Evolutionary conservation across 2,113 vertebrate genomes (phyloP), one percentile per base, ranked within the genome.

Genomic region (Rhizomys pruinosus): DNA sequence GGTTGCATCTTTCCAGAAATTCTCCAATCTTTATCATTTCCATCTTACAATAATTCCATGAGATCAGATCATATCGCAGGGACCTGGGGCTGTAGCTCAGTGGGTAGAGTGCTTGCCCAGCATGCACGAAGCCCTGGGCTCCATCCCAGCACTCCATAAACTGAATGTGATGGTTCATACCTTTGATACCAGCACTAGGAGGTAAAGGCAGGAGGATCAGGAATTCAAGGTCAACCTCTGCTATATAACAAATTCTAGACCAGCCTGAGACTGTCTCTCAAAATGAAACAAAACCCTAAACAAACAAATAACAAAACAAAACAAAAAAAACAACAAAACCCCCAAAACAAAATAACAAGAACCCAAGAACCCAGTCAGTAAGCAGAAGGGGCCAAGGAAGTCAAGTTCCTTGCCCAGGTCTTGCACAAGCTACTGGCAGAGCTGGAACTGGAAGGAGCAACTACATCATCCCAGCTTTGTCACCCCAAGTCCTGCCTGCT

Each of bases 401-500:
- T 55, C 59, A 32, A 25, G 16, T 27, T 66, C 29, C 39, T 6
- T n/a, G 42, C 27, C 57, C 57, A 3, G 64, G n/a, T 47, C 59
- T 1, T 44, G 85, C 37, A 12, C 22, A 19, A 37, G 44, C 57
- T 5, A 23, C 34, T 16, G n/a, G n/a, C n/a, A n/a, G n/a, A n/a
- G n/a, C n/a, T n/a, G n/a, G n/a, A n/a, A n/a, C n/a, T n/a, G n/a
- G n/a, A n/a, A 37, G 17, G 44, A 72, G 29, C 29, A 0, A 27
- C 5, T 16, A 1, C 4, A 13, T 59, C 79, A 59, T 9, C 29
- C 57, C 37, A 20, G 47, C 63, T 64, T 5, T 27, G 12, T 29
- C 20, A 25, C 55, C 63, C 25, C 1, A 77, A 34, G 19, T 23
- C 37, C 15, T 0, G 0, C 32, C 55, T 27, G 0, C 9, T 20